Base-by-base conservation (phyloP, 1,140 invertebrate genomes). In the Drosophila auraria region DNA sequence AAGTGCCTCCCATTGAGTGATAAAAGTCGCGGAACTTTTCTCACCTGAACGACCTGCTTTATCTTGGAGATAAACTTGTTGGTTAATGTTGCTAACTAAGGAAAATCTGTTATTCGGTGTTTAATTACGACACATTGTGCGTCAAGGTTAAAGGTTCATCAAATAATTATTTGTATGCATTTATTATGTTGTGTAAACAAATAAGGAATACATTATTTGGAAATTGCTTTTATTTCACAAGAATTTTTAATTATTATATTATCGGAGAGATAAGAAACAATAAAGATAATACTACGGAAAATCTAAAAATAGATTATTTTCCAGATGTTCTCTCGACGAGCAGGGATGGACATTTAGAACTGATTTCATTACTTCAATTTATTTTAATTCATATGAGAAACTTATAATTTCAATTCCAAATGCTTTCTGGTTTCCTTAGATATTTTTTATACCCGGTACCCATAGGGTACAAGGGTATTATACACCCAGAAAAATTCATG, bases 11-110 rank as follows among this genome's bases (percentile, higher is more conserved):
- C 45, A 38, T 20, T 27, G 5, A 53, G 71, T 73, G 71, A 74
- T 74, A 61, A 73, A 60, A 53, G 7, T 44, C 47, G 14, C 69
- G 47, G 30, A 73, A 61, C 1, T 61, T 61, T 73, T 73, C 71
- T 73, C 68, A 73, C 71, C 69, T 44, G 17, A 17, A 36, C 61
- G 38, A 72, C 69, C 66, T 42, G 25, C 12, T 0, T 73, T 73
- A 73, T 74, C 71, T 73, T 20, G 0, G 11, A 74, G 69, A 74
- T 74, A 61, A 73, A 40, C 38, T 61, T 11, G 3, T 5, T 44
- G 33, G 20, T 38, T 69, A 40, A 53, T 51, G 71, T 17, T 42
- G 38, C 14, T n/a, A 36, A 25, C 20, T 33, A 70, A 45, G 25
- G 6, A n/a, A 51, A 68, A 38, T 47, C 30, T 42, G 5, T 17